Evolutionary conservation across 2,888 invertebrate genomes (phyloP).

Genomic region (Theretra japonica): DNA sequence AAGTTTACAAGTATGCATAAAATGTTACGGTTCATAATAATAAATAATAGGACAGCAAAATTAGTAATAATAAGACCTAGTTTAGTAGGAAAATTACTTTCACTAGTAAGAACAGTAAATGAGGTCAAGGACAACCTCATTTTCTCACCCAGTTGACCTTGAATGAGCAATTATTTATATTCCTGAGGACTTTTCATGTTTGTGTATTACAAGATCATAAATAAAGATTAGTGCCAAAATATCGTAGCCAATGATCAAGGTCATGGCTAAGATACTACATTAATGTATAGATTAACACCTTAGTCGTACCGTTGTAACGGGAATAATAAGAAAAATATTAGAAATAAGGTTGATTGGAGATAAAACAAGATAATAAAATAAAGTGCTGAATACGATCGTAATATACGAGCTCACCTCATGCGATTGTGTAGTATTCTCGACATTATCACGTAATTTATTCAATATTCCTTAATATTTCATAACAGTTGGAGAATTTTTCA

Average conservation of each 20-base stretch:
- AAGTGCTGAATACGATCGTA: slow-evolving; percentile 36
- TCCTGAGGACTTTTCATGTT: not conserved
- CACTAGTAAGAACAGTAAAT: not conserved
- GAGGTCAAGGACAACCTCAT: not conserved
- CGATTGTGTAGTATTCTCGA: slow-evolving; percentile 80
- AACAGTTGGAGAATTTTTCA: slow-evolving; percentile 56
- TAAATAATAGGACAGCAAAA: not conserved
- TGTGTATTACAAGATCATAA: not conserved
- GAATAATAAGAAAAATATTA: not conserved
- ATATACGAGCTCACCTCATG: slow-evolving; percentile 61
- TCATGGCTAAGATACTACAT: no score
- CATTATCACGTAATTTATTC: slow-evolving; percentile 69
- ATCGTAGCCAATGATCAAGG: no score
- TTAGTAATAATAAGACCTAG: not conserved
- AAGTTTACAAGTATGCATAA: no score
- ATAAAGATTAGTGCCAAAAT: no score
- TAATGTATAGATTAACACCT: no score
- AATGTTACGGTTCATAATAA: no score
- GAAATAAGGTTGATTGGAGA: not conserved
- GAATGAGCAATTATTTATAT: not conserved
- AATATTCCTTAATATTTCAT: slow-evolving; percentile 62
- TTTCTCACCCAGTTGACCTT: not conserved
- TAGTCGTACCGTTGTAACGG: no score
- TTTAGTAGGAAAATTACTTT: not conserved
- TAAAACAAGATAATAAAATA: slow-evolving; percentile 30